Conservation (phyloP, 2,888 invertebrate genomes). For the Osmoderma eremita region DNA sequence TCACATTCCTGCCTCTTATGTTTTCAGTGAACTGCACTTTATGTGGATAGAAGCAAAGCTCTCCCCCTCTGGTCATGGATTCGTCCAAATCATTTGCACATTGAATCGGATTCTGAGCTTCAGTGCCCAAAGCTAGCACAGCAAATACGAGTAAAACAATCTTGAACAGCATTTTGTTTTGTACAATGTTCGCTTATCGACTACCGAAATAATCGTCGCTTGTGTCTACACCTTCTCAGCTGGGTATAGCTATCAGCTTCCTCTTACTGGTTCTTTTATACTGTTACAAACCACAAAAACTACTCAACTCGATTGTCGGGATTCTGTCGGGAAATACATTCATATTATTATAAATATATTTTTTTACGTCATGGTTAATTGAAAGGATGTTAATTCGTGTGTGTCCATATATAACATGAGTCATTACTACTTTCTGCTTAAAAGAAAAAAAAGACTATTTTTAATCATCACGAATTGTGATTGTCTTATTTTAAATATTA, state of each 20-base stretch:
- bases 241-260: conserved; percentile 5
- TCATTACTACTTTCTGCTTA: too few species aligned
- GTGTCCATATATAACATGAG: too few species aligned
- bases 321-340: not conserved
- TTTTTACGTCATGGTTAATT: conserved; percentile 1
- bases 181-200: not conserved
- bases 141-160: conserved; percentile 2
- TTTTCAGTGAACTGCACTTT: conserved; percentile 31
- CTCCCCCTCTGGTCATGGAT: conserved; percentile 12
- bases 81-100: conserved; percentile 15
- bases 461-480: too few species aligned
- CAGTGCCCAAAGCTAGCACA: not conserved
- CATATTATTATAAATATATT: conserved; percentile 18
- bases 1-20: conserved; percentile 12
- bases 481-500: too few species aligned
- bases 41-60: conserved; percentile 27
- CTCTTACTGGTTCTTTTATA: conserved; percentile 17
- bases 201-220: not conserved
- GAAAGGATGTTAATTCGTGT: too few species aligned
- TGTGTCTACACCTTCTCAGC: not conserved
- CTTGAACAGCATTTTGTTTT: conserved; percentile 14
- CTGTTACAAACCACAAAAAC: not conserved
- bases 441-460: too few species aligned
- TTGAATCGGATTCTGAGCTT: conserved; percentile 7
- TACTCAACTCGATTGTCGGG: not conserved